Evolutionary conservation across 1,140 invertebrate species (phyloP), one percentile per base, ranked within the genome.

Genomic region (Bathynomus jamesi): DNA sequence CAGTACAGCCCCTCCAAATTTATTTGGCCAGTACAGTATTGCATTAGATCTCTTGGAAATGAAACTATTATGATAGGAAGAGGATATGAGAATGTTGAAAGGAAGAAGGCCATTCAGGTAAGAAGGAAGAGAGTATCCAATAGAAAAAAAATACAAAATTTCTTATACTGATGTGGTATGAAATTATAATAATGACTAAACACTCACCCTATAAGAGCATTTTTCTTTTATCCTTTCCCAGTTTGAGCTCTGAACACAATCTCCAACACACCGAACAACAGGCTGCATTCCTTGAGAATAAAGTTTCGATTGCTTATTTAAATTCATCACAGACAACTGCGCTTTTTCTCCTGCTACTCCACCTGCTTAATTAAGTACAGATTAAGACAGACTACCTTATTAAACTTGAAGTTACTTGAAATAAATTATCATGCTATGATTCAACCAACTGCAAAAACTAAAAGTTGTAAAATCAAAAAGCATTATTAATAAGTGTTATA

Each of bases 251-350:
- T 53, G 40, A 17, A 21, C 40, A 53, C 40, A 53, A 53, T 53
- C 40, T 2, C 40, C 40, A 5, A 53, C 40, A 53, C 40, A 53
- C 40, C 21, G 7, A 31, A 25, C 17, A 21, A 71, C 61, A 68
- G 31, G 61, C 53, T 63, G 61, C 60, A 63, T 63, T 40, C 60
- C 64, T 31, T 71, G 61, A 27, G 61, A 63, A 65, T 66, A 71
- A 2, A 71, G 24, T 28, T 71, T 63, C 21, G 62, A 31, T 63
- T 66, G 61, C 40, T 63, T 71, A 65, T 71, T 53, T 27, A 71
- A 8, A 65, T 66, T 63, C 61, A 71, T 65, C 8, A 69, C 61
- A n/a, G 21, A 61, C 21, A 69, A 28, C 32, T 61, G 29, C 28
- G 40, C 67, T 24, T 61, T 30, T 13, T 53, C 32, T 24, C 67